These are phyloP conservation scores for Drusus annulatus DNA, from an alignment of 1,140 invertebrate species.

Conservation along the genomic window DNA sequence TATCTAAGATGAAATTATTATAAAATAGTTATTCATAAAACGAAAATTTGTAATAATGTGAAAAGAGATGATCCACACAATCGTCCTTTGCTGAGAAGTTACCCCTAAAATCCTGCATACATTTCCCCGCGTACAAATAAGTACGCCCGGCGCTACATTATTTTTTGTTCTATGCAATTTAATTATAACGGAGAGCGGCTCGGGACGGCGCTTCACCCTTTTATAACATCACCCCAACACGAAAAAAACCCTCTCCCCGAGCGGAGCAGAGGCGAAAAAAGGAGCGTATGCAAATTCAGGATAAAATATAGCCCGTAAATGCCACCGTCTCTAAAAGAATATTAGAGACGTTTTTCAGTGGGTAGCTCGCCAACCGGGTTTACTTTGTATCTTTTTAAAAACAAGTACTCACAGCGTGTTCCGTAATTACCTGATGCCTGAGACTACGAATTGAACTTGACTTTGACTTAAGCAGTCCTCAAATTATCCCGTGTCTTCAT, in stretches of 20 bases:
- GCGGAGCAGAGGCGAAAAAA: slow-evolving; percentile 61
- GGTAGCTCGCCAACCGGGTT: slow-evolving; percentile 63
- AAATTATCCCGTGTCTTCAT: too few species aligned
- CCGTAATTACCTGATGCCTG: background rate
- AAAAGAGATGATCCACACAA: too few species aligned
- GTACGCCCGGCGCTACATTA: slow-evolving; percentile 50
- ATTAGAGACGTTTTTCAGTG: slow-evolving; percentile 74
- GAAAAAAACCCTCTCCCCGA: slow-evolving; percentile 65
- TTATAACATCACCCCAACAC: slow-evolving; percentile 72
- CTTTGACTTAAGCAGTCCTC: too few species aligned
- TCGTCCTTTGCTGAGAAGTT: background rate
- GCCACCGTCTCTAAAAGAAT: slow-evolving; percentile 74
- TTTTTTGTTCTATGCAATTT: slow-evolving; percentile 68
- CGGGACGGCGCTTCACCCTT: slow-evolving; percentile 70
- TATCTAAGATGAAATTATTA: too few species aligned
- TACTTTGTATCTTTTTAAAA: slow-evolving; percentile 59
- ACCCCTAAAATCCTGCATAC: slow-evolving; percentile 11
- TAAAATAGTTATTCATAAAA: background rate
- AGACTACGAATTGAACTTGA: too few species aligned
- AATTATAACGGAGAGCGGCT: slow-evolving; percentile 67
- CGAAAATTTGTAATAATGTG: background rate
- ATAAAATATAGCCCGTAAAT: slow-evolving; percentile 75
- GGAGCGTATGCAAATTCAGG: slow-evolving; percentile 74
- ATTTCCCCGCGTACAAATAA: slow-evolving; percentile 43
- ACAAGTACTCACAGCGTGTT: slow-evolving; percentile 53